Base-by-base conservation (phyloP, 2,797 vertebrate genomes). In the Sebastes cheni region DNA sequence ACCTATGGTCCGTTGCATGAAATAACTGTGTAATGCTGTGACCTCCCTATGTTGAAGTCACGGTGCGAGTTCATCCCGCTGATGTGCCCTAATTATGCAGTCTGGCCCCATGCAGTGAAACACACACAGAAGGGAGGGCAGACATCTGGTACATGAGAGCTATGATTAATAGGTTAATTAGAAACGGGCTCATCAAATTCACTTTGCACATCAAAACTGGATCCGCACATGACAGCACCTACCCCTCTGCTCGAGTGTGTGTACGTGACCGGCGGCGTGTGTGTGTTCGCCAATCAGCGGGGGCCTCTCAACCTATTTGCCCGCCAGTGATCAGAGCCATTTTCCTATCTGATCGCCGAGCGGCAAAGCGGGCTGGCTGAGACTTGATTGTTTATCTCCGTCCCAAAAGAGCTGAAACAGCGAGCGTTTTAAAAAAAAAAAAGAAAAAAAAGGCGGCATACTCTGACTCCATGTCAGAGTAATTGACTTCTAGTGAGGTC, bases 141-240 rank as follows among this genome's bases (percentile, higher is more conserved):
- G 91, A 92, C 93, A 95, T 95, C 91, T 95, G 94, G 88, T 90
- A 90, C 89, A 91, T 83, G 90, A 89, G 86, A 88, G 83, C 88
- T 77, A 91, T 92, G 92, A 95, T 93, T 93, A 93, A 94, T 93
- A 93, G 91, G 90, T 95, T 94, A 92, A 95, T 94, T 95, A 95
- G 86, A 83, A 87, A 88, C 27, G 75, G 87, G 89, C 86, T 87
- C 87, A 79, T 93, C 88, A 88, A 86, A 91, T 89, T 91, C 87
- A 90, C 85, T 89, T 88, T 85, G 88, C 85, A 89, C 85, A 83
- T 92, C 86, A 90, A 87, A 88, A 87, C 84, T 75, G 75, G 81
- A 90, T 78, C 73, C 78, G 81, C 88, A 91, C 83, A 89, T 64
- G 81, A 87, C 86, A 61, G 83, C 74, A 54, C 77, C 80, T 75